Evolutionary conservation across 2,888 invertebrate species (phyloP).

Genomic region (Phengaris alcon): DNA sequence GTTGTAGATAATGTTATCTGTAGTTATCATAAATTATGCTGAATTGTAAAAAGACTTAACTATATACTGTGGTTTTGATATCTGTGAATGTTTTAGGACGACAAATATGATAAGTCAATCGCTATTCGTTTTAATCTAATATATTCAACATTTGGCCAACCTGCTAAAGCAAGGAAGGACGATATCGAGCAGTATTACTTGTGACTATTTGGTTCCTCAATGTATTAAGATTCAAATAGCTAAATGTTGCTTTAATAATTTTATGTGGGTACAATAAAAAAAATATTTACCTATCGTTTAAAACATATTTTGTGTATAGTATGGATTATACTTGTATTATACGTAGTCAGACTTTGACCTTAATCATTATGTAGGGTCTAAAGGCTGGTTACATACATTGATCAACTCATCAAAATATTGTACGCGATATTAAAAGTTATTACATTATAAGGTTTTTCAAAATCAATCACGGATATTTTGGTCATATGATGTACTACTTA

Average conservation of each 20-base stretch:
- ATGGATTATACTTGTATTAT: background rate
- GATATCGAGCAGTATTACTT: background rate
- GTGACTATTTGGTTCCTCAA: slow-evolving; percentile 4
- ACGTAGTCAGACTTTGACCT: background rate
- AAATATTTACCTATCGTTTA: too few species aligned
- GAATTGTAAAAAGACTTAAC: slow-evolving; percentile 10
- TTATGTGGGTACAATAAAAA: too few species aligned
- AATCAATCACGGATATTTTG: too few species aligned
- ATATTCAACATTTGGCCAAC: background rate
- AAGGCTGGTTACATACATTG: too few species aligned
- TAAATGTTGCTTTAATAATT: background rate
- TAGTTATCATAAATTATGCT: slow-evolving; percentile 3
- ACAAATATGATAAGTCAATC: background rate
- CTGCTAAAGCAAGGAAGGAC: background rate
- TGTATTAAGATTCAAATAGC: background rate
- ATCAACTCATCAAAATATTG: too few species aligned
- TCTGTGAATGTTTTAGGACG: background rate
- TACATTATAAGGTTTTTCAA: too few species aligned
- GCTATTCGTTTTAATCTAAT: background rate
- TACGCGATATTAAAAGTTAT: too few species aligned
- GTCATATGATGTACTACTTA: too few species aligned
- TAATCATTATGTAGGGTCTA: background rate
- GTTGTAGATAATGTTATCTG: slow-evolving; percentile 27
- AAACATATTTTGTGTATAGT: background rate
- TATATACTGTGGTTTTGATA: background rate